Percentiles rank a stretch among this genome's conserved stretches.
Evolutionary conservation across 2,113 vertebrate genomes (phyloP).

Genomic region (Diadophis punctatus): DNA sequence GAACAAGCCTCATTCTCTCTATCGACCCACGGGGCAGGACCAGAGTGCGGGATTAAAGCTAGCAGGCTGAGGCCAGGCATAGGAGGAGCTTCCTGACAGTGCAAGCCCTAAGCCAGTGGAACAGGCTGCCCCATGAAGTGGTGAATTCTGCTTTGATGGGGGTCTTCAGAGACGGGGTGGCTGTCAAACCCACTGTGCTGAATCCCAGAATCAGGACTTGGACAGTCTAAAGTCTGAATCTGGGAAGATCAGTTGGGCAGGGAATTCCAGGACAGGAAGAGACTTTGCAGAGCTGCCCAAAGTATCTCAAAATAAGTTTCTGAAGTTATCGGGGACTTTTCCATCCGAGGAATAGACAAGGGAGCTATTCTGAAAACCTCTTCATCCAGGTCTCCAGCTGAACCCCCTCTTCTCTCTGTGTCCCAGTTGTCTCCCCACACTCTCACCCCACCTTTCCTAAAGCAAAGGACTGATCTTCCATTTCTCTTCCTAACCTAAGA

Average conservation of each 20-base stretch:
- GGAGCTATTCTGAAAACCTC: background rate
- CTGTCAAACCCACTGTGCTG: background rate
- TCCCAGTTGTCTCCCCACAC: background rate
- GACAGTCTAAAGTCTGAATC: background rate
- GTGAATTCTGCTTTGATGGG: background rate
- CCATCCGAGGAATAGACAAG: background rate
- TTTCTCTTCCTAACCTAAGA: background rate
- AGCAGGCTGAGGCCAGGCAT: background rate
- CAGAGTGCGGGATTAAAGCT: background rate
- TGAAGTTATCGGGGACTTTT: background rate
- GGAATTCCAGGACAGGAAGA: background rate
- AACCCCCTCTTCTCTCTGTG: background rate
- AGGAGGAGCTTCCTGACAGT: background rate
- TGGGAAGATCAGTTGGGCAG: background rate
- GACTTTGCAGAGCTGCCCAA: background rate
- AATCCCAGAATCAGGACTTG: background rate
- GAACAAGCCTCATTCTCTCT: background rate
- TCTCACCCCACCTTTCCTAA: background rate
- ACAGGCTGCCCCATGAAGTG: background rate
- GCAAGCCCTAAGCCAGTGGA: background rate
- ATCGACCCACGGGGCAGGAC: background rate
- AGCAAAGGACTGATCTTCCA: background rate
- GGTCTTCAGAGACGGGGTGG: background rate
- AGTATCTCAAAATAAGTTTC: background rate
- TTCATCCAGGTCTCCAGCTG: background rate